Evolutionary conservation across 2,888 invertebrate species (phyloP).

Genomic region (Napeogenes sylphis): DNA sequence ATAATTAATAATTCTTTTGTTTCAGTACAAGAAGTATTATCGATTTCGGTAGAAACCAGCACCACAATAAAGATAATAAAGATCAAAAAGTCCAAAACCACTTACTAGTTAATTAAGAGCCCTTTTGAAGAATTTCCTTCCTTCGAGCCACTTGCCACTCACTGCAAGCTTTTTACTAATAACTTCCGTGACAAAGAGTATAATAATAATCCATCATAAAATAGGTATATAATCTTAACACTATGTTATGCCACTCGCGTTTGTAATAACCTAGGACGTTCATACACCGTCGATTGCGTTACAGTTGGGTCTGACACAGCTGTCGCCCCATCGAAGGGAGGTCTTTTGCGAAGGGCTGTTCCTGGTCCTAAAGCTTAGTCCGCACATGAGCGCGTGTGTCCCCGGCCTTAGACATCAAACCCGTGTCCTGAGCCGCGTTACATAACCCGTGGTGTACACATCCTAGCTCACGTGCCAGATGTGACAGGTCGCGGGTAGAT

Average conservation of each 20-base stretch:
- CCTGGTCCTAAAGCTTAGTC: constrained; percentile 96
- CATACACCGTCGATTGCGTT: constrained; percentile 19
- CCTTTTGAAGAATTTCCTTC: constrained; percentile 22
- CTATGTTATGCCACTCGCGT: constrained; percentile 39
- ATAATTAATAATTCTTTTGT: too few relatives aligned
- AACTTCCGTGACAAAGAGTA: constrained; percentile 32
- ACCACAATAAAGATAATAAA: too few relatives aligned
- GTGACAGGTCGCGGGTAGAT: constrained; percentile 47
- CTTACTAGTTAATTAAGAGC: constrained; percentile 36
- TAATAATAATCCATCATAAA: constrained; percentile 46
- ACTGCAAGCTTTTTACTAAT: constrained; percentile 32
- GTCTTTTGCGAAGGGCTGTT: constrained; percentile 98
- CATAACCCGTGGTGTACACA: constrained; percentile 49
- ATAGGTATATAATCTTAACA: constrained; percentile 42
- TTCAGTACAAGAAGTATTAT: too few relatives aligned
- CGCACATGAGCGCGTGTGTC: constrained; percentile 89
- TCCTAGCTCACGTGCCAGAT: constrained; percentile 49
- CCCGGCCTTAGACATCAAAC: constrained; percentile 52
- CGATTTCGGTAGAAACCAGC: too few relatives aligned
- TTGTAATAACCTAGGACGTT: constrained; percentile 15
- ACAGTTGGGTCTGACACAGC: constrained; percentile 73
- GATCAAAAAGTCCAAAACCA: constrained; percentile 8
- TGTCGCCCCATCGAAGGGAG: constrained; percentile 97
- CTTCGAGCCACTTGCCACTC: constrained; percentile 14
- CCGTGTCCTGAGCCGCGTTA: constrained; percentile 46